phyloP scores from a whole-genome alignment of 2,797 vertebrate genomes.

The Threskiornis aethiopicus region DNA sequence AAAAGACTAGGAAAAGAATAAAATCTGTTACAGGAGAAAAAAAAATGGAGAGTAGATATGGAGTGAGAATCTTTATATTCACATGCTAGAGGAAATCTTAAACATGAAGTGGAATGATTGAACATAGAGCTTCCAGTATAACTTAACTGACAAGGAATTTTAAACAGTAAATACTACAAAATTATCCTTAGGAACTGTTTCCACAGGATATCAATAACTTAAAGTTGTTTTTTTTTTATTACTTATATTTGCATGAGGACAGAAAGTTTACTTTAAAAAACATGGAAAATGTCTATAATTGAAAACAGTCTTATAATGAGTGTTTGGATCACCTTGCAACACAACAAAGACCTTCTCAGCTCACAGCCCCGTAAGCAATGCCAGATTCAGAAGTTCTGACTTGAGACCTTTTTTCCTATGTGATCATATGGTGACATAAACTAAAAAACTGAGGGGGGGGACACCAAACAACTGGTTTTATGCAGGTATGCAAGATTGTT shows the following conservation, averaged over 20 bases:
- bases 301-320: not conserved
- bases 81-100: not conserved
- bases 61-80: not conserved
- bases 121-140: not conserved
- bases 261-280: not conserved
- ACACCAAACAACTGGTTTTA: not conserved
- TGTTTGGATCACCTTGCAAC: not conserved
- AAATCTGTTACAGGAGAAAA: not conserved
- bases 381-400: not conserved
- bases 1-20: not conserved
- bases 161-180: not conserved
- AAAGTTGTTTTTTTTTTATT: not conserved
- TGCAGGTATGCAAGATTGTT: not conserved
- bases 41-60: not conserved
- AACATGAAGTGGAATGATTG: not conserved
- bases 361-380: not conserved
- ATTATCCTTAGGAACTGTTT: not conserved
- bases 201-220: not conserved
- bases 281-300: not conserved
- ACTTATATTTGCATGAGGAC: not conserved
- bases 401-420: not conserved
- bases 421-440: not conserved
- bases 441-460: not conserved
- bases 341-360: not conserved
- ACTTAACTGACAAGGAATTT: not conserved